Evolutionary conservation across 2,888 invertebrate species (phyloP).

Genomic region (Eupithecia centaureata): DNA sequence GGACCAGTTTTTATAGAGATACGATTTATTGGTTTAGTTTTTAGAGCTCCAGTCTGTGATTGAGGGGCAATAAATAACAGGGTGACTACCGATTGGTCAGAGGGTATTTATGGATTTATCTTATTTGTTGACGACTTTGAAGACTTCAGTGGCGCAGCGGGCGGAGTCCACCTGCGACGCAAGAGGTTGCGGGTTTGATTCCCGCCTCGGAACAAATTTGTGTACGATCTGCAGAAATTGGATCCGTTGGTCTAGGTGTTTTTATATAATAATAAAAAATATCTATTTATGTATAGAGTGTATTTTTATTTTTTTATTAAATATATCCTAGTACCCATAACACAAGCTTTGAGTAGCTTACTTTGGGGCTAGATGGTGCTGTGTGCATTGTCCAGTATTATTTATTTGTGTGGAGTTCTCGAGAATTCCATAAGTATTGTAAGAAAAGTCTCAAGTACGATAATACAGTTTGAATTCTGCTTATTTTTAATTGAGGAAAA

Average conservation of each 20-base stretch:
- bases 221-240: too few relatives aligned
- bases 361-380: too few relatives aligned
- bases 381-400: too few relatives aligned
- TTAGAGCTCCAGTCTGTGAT: slow-evolving; percentile 27
- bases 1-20: slow-evolving; percentile 24
- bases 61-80: slow-evolving; percentile 20
- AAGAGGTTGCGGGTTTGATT: too few relatives aligned
- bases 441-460: background rate
- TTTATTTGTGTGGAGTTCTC: background rate
- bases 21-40: slow-evolving; percentile 36
- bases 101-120: slow-evolving; percentile 4
- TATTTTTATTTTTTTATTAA: too few relatives aligned
- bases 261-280: too few relatives aligned
- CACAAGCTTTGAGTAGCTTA: too few relatives aligned
- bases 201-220: too few relatives aligned
- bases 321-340: too few relatives aligned
- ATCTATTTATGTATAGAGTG: too few relatives aligned
- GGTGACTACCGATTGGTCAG: background rate
- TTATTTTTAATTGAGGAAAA: background rate
- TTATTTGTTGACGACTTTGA: background rate
- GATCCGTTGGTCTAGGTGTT: too few relatives aligned
- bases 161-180: too few relatives aligned
- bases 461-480: background rate
- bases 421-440: background rate
- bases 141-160: background rate